Evolutionary conservation across 2,797 vertebrate species (phyloP).

Genomic region (Urosaurus nigricauda): DNA sequence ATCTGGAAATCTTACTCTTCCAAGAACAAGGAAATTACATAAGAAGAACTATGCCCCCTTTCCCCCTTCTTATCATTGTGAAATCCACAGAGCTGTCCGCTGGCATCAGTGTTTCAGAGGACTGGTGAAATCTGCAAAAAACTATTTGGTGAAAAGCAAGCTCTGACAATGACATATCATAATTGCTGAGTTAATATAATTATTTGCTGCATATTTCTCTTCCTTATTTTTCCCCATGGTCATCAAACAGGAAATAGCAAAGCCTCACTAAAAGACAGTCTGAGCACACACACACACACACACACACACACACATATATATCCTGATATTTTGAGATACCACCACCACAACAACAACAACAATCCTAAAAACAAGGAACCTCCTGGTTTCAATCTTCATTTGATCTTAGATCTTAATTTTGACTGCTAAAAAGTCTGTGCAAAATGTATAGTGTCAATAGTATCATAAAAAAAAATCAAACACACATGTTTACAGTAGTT

Average conservation of each 20-base stretch:
- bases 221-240: neutral
- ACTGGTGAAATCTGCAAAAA: neutral
- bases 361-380: neutral
- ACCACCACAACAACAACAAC: neutral
- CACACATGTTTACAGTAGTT: neutral
- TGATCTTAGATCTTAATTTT: neutral
- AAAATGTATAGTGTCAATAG: neutral
- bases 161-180: conserved; percentile 13
- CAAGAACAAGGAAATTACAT: neutral
- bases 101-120: neutral
- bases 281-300: neutral
- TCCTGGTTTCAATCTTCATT: neutral
- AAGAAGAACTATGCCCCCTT: neutral
- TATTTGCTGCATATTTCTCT: neutral
- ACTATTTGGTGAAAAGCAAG: neutral
- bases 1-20: neutral
- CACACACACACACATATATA: no score
- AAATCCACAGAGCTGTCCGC: conserved; percentile 1
- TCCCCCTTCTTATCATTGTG: neutral
- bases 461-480: neutral
- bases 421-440: neutral
- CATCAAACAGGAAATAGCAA: conserved; percentile 29
- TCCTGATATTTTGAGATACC: neutral
- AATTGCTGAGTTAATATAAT: conserved; percentile 31
- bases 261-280: neutral